Evolutionary conservation across 2,113 vertebrate species (phyloP).

Genomic region (Colistium nudipinnis): DNA sequence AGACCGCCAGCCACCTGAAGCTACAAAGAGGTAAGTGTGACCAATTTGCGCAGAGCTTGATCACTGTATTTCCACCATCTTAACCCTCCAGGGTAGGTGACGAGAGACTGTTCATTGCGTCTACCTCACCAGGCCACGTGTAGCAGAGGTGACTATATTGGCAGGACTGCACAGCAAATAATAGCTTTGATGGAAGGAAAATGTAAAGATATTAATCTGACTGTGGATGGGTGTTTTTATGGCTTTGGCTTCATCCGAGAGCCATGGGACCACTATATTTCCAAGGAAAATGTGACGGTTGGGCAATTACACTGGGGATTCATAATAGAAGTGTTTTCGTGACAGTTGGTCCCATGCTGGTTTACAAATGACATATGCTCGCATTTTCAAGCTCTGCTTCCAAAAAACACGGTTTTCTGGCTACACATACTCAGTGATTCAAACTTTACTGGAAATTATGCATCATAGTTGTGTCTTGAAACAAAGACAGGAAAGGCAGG

Average conservation of each 20-base stretch:
- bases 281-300: slow-evolving; percentile 40
- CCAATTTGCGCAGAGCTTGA: slow-evolving; percentile 25
- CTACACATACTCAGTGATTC: slow-evolving; percentile 24
- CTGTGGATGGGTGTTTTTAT: slow-evolving; percentile 27
- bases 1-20: neutral
- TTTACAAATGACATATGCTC: slow-evolving; percentile 42
- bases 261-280: slow-evolving; percentile 26
- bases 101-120: slow-evolving; percentile 48
- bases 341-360: slow-evolving; percentile 38
- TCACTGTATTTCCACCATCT: slow-evolving; percentile 9
- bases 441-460: slow-evolving; percentile 4
- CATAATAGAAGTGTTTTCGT: slow-evolving; percentile 46
- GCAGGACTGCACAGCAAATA: slow-evolving; percentile 34
- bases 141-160: slow-evolving; percentile 6
- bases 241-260: slow-evolving; percentile 16
- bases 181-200: slow-evolving; percentile 36
- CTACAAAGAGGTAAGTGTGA: slow-evolving; percentile 35
- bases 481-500: slow-evolving; percentile 9
- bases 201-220: slow-evolving; percentile 30
- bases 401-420: slow-evolving; percentile 3
- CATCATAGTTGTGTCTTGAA: slow-evolving; percentile 23
- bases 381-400: slow-evolving; percentile 9
- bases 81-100: slow-evolving; percentile 13
- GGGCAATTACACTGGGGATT: slow-evolving; percentile 39
- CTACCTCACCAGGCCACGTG: slow-evolving; percentile 40